Conservation (phyloP, 2,888 invertebrate genomes). For the Chorisops tibialis region DNA sequence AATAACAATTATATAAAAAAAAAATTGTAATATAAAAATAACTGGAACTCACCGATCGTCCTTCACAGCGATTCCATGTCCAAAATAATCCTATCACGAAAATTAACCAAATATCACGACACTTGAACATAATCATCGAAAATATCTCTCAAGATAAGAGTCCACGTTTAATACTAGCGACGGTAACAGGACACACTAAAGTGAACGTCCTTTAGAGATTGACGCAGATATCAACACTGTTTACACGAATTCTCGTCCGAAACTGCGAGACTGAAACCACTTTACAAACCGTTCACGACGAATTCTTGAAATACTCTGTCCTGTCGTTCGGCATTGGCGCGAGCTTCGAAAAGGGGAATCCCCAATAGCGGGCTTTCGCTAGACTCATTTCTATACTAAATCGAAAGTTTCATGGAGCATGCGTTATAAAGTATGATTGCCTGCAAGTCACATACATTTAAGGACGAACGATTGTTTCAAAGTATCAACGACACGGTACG, state of each 20-base stretch:
- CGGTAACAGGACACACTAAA: too few species aligned
- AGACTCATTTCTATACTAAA: too few species aligned
- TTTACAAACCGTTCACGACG: background rate
- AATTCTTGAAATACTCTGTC: background rate
- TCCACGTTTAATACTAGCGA: too few species aligned
- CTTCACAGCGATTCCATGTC: constrained; percentile 23
- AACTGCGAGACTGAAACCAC: background rate
- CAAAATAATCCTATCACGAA: constrained; percentile 25
- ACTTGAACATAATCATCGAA: constrained; percentile 22
- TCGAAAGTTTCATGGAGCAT: background rate
- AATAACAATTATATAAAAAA: background rate
- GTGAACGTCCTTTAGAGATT: background rate
- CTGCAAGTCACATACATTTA: constrained; percentile 15
- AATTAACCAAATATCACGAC: constrained; percentile 15
- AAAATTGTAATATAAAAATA: background rate
- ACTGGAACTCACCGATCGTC: constrained; percentile 20
- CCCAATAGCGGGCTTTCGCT: background rate
- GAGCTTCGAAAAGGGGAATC: constrained; percentile 2
- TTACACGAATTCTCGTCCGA: too few species aligned
- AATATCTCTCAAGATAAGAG: too few species aligned
- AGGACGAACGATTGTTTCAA: constrained; percentile 7
- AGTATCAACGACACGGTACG: constrained; percentile 14
- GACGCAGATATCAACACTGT: background rate
- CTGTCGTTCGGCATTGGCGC: background rate
- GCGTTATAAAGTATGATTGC: constrained; percentile 9